phyloP scores from a whole-genome alignment of 2,797 vertebrate species.

The Pristis pectinata region DNA sequence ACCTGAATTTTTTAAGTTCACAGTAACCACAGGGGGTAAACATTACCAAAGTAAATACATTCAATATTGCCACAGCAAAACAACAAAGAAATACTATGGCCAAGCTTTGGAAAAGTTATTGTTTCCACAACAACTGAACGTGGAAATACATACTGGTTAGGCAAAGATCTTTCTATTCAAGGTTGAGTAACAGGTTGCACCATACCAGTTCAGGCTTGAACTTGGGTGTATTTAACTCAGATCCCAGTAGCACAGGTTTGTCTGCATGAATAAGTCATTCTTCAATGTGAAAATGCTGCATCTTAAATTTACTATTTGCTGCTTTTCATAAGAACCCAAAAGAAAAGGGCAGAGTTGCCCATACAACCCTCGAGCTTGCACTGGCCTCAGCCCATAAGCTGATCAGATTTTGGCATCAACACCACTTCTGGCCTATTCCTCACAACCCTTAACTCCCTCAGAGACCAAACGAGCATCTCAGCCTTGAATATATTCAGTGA shows the following conservation, averaged over 20 bases:
- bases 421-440: too few relatives aligned
- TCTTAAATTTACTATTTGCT: neutral
- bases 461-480: too few relatives aligned
- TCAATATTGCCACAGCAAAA: conserved; percentile 23
- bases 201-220: neutral
- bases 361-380: too few relatives aligned
- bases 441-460: too few relatives aligned
- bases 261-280: neutral
- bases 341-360: too few relatives aligned
- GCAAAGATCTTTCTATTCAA: conserved; percentile 1
- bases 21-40: neutral
- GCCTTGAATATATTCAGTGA: too few relatives aligned
- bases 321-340: too few relatives aligned
- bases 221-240: neutral
- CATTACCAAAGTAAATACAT: conserved; percentile 22
- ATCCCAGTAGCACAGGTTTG: neutral
- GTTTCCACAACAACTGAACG: conserved; percentile 11
- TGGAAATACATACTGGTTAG: neutral
- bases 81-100: conserved; percentile 15
- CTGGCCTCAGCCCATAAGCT: too few relatives aligned
- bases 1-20: neutral
- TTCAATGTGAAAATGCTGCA: neutral
- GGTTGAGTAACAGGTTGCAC: conserved; percentile 8
- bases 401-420: too few relatives aligned
- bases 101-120: conserved; percentile 17